phyloP scores from a whole-genome alignment of 2,113 vertebrate genomes.

The Tautogolabrus adspersus region DNA sequence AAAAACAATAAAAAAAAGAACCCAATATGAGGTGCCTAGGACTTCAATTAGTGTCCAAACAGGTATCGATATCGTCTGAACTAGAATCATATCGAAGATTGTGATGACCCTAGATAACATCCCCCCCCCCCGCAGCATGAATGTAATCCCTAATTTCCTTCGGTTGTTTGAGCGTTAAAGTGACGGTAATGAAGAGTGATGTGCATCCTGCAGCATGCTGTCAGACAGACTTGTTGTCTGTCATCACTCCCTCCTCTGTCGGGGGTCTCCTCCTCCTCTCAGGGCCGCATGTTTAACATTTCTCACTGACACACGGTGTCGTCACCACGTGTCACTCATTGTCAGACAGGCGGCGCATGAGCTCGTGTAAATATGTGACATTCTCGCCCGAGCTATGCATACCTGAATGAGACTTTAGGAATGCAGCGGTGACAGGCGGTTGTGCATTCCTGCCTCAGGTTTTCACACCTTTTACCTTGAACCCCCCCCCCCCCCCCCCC shows the following conservation, averaged over 20 bases:
- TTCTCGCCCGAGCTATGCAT: slow-evolving; percentile 5
- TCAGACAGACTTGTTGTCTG: not conserved
- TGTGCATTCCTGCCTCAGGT: slow-evolving; percentile 14
- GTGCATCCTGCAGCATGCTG: not conserved
- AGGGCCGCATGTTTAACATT: slow-evolving; percentile 50
- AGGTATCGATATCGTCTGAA: no score
- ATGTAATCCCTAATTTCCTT: not conserved
- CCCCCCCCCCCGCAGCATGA: no score
- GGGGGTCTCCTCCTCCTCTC: not conserved
- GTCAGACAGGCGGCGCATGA: not conserved
- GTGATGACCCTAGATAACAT: no score
- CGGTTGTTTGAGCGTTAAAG: not conserved
- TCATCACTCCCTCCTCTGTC: slow-evolving; percentile 12
- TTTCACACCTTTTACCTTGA: not conserved
- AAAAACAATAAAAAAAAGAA: no score
- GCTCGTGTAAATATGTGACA: slow-evolving; percentile 12
- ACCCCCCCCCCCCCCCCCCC: no score
- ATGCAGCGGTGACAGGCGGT: slow-evolving; percentile 6
- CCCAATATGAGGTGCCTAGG: not conserved
- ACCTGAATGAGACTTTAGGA: slow-evolving; percentile 8
- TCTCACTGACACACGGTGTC: slow-evolving; percentile 17
- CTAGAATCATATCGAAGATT: no score
- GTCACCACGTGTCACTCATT: not conserved
- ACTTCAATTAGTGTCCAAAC: not conserved
- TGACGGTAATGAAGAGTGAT: not conserved